Conservation (phyloP, 64 coral and sea anemone genomes). For the Actinia tenebrosa region DNA sequence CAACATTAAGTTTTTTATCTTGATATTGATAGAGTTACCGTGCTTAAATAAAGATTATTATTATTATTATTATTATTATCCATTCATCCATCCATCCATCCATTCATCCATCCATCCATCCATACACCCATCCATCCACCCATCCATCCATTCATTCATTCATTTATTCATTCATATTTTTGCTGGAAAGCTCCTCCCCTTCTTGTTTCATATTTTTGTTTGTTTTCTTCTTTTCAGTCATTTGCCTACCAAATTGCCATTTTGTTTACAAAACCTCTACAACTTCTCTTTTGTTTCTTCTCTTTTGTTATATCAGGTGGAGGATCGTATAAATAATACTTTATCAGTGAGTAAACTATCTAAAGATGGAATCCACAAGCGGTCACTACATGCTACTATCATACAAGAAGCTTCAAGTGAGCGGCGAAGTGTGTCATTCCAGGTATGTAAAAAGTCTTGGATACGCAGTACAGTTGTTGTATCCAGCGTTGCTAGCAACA, state of each 20-base stretch:
- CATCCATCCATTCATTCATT: background rate
- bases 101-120: background rate
- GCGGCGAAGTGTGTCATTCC: constrained; percentile 18
- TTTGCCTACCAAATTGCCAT: background rate
- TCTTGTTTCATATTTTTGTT: no score
- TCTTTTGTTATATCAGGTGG: background rate
- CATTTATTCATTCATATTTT: background rate
- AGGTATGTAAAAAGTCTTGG: background rate
- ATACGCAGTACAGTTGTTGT: no score
- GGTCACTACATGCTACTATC: constrained; percentile 8
- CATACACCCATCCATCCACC: background rate
- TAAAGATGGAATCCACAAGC: background rate
- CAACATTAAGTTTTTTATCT: no score
- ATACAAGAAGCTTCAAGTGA: constrained; percentile 29
- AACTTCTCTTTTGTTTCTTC: background rate
- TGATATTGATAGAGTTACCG: no score
- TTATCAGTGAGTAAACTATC: constrained; percentile 15
- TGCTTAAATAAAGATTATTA: no score
- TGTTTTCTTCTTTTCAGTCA: background rate
- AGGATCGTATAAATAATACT: constrained; percentile 44
- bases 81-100: no score
- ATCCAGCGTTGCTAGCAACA: background rate
- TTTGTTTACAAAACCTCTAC: background rate
- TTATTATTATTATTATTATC: no score
- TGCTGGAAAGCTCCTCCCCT: no score